Base-by-base conservation (phyloP, 2,113 vertebrate genomes). In the Apodemus speciosus region DNA sequence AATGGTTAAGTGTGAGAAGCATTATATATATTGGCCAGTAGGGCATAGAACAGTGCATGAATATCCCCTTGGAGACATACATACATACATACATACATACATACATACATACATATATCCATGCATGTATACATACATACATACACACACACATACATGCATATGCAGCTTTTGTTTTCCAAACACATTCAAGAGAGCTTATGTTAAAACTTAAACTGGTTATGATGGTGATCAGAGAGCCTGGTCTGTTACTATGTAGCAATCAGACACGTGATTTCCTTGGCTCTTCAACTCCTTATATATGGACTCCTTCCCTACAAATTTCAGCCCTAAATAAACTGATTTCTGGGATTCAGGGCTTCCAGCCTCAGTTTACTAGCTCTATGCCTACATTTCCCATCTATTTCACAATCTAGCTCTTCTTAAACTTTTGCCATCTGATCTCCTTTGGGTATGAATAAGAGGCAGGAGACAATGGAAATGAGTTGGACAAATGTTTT, bases 161-260 rank as follows among this genome's bases (percentile, higher is more conserved):
- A n/a, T n/a, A n/a, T n/a, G n/a, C n/a, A n/a, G n/a, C n/a, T n/a
- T n/a, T n/a, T 88, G 40, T 92, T 92, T 93, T 43, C 16, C 2
- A 86, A 56, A 62, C 1, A 68, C 38, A 90, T 77, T 93, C 51
- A 46, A 16, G 69, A 49, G 0, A 69, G 1, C 62, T 51, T 73
- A 14, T 91, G 35, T n/a, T 81, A n/a, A 69, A 93, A 92, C 69
- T 49, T 10, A n/a, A 76, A 92, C 49, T 91, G 62, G 0, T 87
- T 64, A 87, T 5, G 18, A 40, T 92, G 49, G 10, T 83, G 62
- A 86, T 69, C 85, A 90, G 8, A 73, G 40, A 68, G 53, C 49
- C 23, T 96, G n/a, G 23, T 92, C 51, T 81, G 1, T 30, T 90
- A 25, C 9, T 38, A 13, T 32, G 6, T 6, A 2, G 6, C 9